A percentile compares a stretch with the other conserved stretches of the same genome.
Conservation (phyloP, 2,113 vertebrate species). For the Melospiza georgiana region DNA sequence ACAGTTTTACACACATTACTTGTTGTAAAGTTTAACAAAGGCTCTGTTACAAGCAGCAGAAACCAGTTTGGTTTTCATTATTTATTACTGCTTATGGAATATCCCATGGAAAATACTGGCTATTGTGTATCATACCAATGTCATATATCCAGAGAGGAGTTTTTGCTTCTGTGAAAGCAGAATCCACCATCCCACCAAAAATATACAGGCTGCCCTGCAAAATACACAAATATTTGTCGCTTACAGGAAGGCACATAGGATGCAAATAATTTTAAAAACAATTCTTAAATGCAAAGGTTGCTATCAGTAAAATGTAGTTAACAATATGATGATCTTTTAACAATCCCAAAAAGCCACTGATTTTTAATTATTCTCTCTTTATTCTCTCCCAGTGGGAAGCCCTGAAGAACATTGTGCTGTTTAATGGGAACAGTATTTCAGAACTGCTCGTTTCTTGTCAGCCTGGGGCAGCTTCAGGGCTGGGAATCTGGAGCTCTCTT, state of each 20-base stretch:
- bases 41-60: neutral
- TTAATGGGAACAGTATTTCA: rapidly evolving
- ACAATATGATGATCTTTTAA: neutral
- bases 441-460: neutral
- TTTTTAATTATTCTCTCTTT: neutral
- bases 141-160: constrained; percentile 84
- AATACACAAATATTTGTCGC: neutral
- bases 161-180: constrained; percentile 73
- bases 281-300: neutral
- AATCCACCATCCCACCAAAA: constrained; percentile 86
- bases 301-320: neutral
- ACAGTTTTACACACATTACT: neutral
- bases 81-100: neutral
- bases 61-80: neutral
- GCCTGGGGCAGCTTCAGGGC: neutral
- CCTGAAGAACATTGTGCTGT: neutral
- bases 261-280: neutral
- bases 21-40: neutral
- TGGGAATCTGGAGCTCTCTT: neutral
- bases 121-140: constrained; percentile 68
- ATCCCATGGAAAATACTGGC: neutral
- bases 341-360: neutral
- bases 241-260: neutral
- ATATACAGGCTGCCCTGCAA: constrained; percentile 78
- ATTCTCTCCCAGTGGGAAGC: neutral